phyloP scores from a whole-genome alignment of 1,140 invertebrate species.

The Penaeus vannamei region DNA sequence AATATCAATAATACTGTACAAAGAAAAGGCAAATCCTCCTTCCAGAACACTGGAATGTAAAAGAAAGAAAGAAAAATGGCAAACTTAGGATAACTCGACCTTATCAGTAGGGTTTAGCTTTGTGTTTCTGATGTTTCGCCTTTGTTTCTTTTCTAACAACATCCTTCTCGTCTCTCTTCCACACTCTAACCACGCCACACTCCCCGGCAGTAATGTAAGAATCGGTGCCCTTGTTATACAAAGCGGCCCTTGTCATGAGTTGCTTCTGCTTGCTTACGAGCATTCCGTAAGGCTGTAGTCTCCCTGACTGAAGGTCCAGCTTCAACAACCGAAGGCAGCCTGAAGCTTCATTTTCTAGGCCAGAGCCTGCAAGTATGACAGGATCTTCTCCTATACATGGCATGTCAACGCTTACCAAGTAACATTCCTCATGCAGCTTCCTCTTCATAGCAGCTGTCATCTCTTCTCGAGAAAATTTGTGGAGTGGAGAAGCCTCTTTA shows the following conservation, averaged over 20 bases:
- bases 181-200: slow-evolving; percentile 49
- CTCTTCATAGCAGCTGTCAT: slow-evolving; percentile 74
- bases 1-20: too few species aligned
- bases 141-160: slow-evolving; percentile 12
- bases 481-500: slow-evolving; percentile 76
- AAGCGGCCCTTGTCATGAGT: slow-evolving; percentile 28
- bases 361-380: slow-evolving; percentile 40
- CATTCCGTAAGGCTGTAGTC: slow-evolving; percentile 36
- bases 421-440: slow-evolving; percentile 62
- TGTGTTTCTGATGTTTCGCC: slow-evolving; percentile 20
- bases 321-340: slow-evolving; percentile 41
- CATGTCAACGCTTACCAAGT: slow-evolving; percentile 29
- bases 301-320: slow-evolving; percentile 35
- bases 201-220: slow-evolving; percentile 50
- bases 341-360: slow-evolving; percentile 22
- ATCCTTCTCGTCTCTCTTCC: slow-evolving; percentile 13
- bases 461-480: slow-evolving; percentile 75
- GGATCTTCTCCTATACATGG: slow-evolving; percentile 20
- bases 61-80: too few species aligned
- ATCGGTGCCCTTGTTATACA: slow-evolving; percentile 44
- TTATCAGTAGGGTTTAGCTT: slow-evolving; percentile 48
- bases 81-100: too few species aligned
- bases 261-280: slow-evolving; percentile 22
- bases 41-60: too few species aligned
- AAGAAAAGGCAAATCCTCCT: too few species aligned